These are phyloP conservation scores for Drosophila helvetica DNA, from an alignment of 2,888 invertebrate genomes.

Conservation along the genomic window DNA sequence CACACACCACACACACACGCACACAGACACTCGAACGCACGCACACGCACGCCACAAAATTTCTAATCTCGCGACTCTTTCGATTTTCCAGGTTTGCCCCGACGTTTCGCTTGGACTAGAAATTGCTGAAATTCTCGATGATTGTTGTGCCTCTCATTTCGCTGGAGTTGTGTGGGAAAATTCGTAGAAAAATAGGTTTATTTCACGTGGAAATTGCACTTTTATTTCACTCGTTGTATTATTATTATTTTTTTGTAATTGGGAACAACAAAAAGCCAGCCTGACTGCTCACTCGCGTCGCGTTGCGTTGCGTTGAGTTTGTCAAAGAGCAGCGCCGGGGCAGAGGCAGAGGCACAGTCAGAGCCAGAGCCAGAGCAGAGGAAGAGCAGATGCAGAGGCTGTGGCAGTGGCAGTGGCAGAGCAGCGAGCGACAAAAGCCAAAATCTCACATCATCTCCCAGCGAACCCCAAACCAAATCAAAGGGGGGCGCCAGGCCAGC, in stretches of 20 bases:
- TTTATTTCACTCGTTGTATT: constrained; percentile 24
- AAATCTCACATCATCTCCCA: constrained; percentile 77
- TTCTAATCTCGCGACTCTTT: constrained; percentile 70
- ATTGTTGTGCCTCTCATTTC: not conserved
- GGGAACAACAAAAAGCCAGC: constrained; percentile 76
- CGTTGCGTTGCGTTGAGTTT: constrained; percentile 77
- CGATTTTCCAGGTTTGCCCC: constrained; percentile 53
- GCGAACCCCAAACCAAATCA: constrained; percentile 58
- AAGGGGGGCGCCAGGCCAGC: not conserved
- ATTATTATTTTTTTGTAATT: constrained; percentile 46
- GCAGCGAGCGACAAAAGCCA: constrained; percentile 79
- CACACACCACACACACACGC: constrained; percentile 24
- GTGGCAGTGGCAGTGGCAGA: not conserved
- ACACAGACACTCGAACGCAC: constrained; percentile 15
- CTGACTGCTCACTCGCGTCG: constrained; percentile 79
- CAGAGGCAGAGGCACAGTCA: constrained; percentile 21
- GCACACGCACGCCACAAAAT: constrained; percentile 43
- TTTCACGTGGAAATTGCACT: constrained; percentile 9
- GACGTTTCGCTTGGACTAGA: not conserved
- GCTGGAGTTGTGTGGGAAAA: constrained; percentile 5
- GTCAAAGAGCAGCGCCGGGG: constrained; percentile 77
- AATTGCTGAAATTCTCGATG: not conserved
- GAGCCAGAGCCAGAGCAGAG: constrained; percentile 25
- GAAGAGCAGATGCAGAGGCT: constrained; percentile 10
- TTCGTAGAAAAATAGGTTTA: constrained; percentile 47